These are phyloP conservation scores for Atethmia centrago DNA, from an alignment of 2,888 invertebrate genomes.

Conservation along the genomic window DNA sequence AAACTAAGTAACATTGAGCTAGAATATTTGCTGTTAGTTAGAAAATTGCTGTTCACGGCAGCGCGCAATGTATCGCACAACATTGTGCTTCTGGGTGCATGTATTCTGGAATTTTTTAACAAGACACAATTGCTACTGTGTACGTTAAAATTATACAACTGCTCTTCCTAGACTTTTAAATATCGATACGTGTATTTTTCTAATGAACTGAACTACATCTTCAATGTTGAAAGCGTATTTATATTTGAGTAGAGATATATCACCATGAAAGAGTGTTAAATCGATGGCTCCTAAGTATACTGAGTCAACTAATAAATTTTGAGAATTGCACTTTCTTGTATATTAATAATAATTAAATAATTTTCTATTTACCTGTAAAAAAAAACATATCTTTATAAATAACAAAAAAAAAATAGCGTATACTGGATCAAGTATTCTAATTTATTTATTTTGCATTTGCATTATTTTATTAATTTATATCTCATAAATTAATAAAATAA, in stretches of 20 bases:
- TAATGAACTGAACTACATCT: neutral
- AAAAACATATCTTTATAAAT: too few relatives aligned
- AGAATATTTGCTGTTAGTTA: neutral
- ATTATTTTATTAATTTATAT: too few relatives aligned
- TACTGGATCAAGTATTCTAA: too few relatives aligned
- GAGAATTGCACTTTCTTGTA: too few relatives aligned
- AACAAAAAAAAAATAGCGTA: too few relatives aligned
- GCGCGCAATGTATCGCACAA: neutral
- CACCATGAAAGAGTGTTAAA: neutral
- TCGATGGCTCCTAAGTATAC: too few relatives aligned
- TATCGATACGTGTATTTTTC: neutral
- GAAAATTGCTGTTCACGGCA: neutral
- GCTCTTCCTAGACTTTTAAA: neutral
- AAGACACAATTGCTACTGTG: neutral
- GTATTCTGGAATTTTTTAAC: neutral
- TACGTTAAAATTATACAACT: neutral
- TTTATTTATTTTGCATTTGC: too few relatives aligned
- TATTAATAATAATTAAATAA: too few relatives aligned
- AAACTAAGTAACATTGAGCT: neutral
- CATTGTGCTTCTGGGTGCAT: neutral
- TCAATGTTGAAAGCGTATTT: neutral
- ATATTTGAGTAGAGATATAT: neutral
- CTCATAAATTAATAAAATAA: too few relatives aligned
- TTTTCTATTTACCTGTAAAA: too few relatives aligned
- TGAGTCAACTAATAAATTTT: too few relatives aligned